Percentiles rank a stretch among this genome's conserved stretches.
Conservation (phyloP, 2,113 vertebrate species). For the Blennius ocellaris region DNA sequence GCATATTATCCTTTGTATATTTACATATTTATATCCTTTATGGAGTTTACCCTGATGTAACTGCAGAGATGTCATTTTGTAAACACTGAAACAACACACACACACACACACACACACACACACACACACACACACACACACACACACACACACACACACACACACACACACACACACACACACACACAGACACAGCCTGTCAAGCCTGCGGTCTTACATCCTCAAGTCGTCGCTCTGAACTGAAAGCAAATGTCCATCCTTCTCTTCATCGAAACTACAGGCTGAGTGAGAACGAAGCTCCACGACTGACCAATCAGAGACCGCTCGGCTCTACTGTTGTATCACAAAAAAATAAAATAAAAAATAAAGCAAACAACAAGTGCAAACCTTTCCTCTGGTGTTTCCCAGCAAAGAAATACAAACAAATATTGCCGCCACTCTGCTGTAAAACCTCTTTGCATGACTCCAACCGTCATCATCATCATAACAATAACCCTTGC, state of each 20-base stretch:
- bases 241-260: slow-evolving; percentile 34
- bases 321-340: slow-evolving; percentile 50
- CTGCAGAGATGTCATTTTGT: slow-evolving; percentile 69
- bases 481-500: slow-evolving; percentile 26
- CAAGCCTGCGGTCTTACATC: slow-evolving; percentile 55
- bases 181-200: slow-evolving; percentile 42
- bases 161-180: background rate
- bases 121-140: slow-evolving; percentile 26
- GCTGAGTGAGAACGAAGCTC: slow-evolving; percentile 39
- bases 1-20: slow-evolving; percentile 51
- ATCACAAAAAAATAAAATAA: slow-evolving; percentile 55
- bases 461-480: slow-evolving; percentile 56
- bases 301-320: slow-evolving; percentile 39
- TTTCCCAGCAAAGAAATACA: slow-evolving; percentile 62
- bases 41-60: slow-evolving; percentile 75
- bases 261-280: slow-evolving; percentile 70
- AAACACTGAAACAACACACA: slow-evolving; percentile 67
- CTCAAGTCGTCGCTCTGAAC: slow-evolving; percentile 7
- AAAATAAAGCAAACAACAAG: slow-evolving; percentile 65
- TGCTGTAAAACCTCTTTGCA: slow-evolving; percentile 41
- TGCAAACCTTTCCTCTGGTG: slow-evolving; percentile 70
- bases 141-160: slow-evolving; percentile 40
- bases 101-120: too few species aligned
- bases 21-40: slow-evolving; percentile 77
- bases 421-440: slow-evolving; percentile 37